Base-by-base conservation (phyloP, 92 coral and sea anemone species). In the Porites rus region DNA sequence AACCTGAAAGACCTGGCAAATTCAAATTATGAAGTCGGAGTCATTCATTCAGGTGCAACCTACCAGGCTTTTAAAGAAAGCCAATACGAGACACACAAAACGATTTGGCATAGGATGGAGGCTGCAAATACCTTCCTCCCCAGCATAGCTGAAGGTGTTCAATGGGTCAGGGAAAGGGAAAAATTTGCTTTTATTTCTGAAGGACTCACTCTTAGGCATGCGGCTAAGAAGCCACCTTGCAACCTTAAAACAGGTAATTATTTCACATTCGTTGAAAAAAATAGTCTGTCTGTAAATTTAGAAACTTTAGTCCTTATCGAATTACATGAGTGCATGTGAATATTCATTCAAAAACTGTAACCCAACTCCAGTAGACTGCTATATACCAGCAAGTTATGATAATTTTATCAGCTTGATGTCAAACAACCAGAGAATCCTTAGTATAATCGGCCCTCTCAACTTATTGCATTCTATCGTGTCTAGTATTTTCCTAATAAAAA, bases 1-100 rank as follows among this genome's bases (percentile, higher is more conserved):
- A 86, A 79, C 64, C 65, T 92, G 8, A 82, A 92, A n/a, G 90
- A 82, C 58, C 11, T 56, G 11, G 61, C 61, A 56, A 56, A 56
- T 17, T 56, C 61, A 3, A 56, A 10, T 56, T 56, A 56, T 14
- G 61, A 8, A 56, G 3, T 10, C 10, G 61, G 61, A 56, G 61
- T 56, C 13, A 11, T 56, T 14, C 13, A 56, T 12, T 56, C 61
- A 10, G 11, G 13, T 3, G 2, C 13, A 10, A 14, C 16, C 10
- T 56, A 56, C 16, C 61, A 56, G 61, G 12, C 14, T 6, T 56
- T 56, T 56, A 56, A 56, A 56, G 61, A 56, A 56, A 56, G 61
- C 16, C 61, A 56, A 14, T 56, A 56, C 16, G 61, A 56, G 16
- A 56, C 16, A 56, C 13, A 56, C 61, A 10, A 56, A 10, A 56